Evolutionary conservation across 2,797 vertebrate genomes (phyloP), one percentile per base, ranked within the genome.

Genomic region (Platalea minor): DNA sequence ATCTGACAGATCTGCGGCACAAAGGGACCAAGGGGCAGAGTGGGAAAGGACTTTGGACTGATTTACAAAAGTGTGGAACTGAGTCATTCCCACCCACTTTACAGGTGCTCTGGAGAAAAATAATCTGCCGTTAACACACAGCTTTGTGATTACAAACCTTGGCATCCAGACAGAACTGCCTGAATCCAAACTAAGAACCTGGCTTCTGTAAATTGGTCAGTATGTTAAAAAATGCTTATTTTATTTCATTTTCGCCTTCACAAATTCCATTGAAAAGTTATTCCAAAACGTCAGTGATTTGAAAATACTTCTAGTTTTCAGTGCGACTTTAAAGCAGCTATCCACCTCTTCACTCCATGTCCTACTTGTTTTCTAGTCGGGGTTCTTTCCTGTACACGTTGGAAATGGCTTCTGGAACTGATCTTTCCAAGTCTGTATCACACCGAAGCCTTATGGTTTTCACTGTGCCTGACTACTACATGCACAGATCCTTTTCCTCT

Each of bases 301-400:
- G 35, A 18, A 61, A 91, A 61, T 59, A 16, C 3, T 37, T 92
- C 18, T 21, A 7, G 26, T 61, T 65, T 85, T 65, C 45, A 46
- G n/a, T n/a, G 24, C 0, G 0, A 50, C 39, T 86, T 86, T 85
- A 50, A 91, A 81, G 4, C 23, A 5, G 5, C 5, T 83, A 6
- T 33, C 31, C 20, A 54, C 9, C 25, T 85, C 35, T 81, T 83
- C 11, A 45, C 56, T 84, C 48, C 46, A 16, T 3, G 7, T 5
- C 13, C 2, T 48, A 23, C 8, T 63, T 75, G 3, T 72, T 93
- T 84, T 67, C n/a, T 56, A 3, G 14, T 41, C n/a, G 20, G 1
- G 7, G 0, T 60, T 70, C 29, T 94, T 83, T 74, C 15, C 13
- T 63, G 11, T 25, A 39, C 3, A 9, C 1, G 1, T 70, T 76